These are phyloP conservation scores for Catostomus latipinnis DNA, from an alignment of 2,797 vertebrate species.

Conservation along the genomic window DNA sequence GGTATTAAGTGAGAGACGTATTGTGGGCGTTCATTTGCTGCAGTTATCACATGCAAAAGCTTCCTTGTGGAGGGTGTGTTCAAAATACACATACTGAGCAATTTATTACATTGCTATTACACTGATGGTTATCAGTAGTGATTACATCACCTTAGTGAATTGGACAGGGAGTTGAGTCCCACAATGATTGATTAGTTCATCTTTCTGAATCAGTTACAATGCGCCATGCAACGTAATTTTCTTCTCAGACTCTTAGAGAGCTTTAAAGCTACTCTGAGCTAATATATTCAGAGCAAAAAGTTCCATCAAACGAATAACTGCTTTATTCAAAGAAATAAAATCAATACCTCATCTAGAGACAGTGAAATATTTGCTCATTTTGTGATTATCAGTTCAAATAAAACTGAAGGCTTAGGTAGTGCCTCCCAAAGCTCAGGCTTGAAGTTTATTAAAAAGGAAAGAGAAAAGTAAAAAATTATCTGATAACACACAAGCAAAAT, in stretches of 20 bases:
- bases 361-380: neutral
- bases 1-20: no score
- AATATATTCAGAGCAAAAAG: constrained; percentile 11
- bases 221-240: neutral
- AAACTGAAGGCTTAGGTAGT: constrained; percentile 12
- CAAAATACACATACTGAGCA: no score
- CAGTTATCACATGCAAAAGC: no score
- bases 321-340: constrained; percentile 29
- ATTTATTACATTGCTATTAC: neutral
- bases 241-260: neutral
- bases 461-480: constrained; percentile 21
- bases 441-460: constrained; percentile 27
- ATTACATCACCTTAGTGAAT: neutral
- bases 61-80: no score
- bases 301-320: constrained; percentile 1
- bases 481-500: constrained; percentile 33
- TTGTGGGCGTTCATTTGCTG: no score
- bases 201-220: neutral
- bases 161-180: neutral
- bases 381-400: constrained; percentile 39
- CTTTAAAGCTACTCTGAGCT: neutral
- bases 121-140: neutral
- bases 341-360: constrained; percentile 45
- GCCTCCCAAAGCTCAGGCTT: constrained; percentile 3
- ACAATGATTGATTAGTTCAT: neutral